Evolutionary conservation across 2,113 vertebrate genomes (phyloP).

Genomic region (Planiliza haematocheilus): DNA sequence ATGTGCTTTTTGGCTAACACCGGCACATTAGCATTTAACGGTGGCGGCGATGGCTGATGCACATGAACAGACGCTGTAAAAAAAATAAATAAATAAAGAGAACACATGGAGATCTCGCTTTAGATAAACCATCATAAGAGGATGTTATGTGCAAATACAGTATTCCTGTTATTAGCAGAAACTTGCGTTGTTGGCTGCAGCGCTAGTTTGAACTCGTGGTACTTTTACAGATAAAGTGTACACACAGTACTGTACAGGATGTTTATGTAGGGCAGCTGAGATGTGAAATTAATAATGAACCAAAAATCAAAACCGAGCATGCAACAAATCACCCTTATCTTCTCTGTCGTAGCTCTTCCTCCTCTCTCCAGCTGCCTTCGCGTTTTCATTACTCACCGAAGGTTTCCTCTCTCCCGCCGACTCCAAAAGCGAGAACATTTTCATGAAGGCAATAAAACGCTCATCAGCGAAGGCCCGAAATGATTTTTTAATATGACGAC

Average conservation of each 20-base stretch:
- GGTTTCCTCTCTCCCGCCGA: slow-evolving; percentile 58
- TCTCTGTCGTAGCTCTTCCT: slow-evolving; percentile 19
- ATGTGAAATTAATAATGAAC: slow-evolving; percentile 45
- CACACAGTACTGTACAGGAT: slow-evolving; percentile 8
- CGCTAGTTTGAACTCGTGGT: neutral
- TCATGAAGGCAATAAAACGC: slow-evolving; percentile 78
- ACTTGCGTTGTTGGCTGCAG: too few relatives aligned
- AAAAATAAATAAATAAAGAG: too few relatives aligned
- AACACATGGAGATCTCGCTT: too few relatives aligned
- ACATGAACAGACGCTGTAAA: too few relatives aligned
- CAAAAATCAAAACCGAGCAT: slow-evolving; percentile 47
- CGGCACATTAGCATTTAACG: neutral
- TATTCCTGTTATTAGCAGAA: too few relatives aligned
- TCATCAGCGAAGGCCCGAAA: slow-evolving; percentile 76
- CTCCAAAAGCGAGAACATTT: slow-evolving; percentile 69
- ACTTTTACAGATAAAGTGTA: neutral
- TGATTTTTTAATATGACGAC: slow-evolving; percentile 81
- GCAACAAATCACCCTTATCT: slow-evolving; percentile 69
- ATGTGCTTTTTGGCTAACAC: neutral
- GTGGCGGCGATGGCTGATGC: too few relatives aligned
- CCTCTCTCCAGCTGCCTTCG: slow-evolving; percentile 10
- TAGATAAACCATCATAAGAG: too few relatives aligned
- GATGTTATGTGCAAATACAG: too few relatives aligned
- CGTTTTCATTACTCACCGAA: slow-evolving; percentile 54
- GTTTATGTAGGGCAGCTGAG: slow-evolving; percentile 36